Evolutionary conservation across 2,113 vertebrate species (phyloP).

Genomic region (Rynchops niger): DNA sequence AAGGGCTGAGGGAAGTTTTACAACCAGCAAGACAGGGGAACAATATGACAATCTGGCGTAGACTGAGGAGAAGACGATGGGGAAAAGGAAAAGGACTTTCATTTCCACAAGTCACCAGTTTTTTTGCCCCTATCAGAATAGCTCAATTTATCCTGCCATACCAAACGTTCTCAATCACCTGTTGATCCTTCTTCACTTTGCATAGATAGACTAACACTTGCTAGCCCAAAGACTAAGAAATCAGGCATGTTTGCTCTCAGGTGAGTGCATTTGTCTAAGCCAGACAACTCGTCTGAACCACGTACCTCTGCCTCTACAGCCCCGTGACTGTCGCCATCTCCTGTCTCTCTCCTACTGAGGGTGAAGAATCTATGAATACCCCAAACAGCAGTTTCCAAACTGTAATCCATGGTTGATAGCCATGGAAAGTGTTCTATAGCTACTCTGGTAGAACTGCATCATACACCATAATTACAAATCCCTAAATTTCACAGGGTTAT

Average conservation of each 20-base stretch:
- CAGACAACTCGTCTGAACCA: background rate
- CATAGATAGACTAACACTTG: background rate
- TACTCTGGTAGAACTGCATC: background rate
- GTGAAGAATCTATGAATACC: background rate
- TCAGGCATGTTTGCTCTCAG: background rate
- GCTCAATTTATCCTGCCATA: background rate
- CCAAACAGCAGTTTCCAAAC: background rate
- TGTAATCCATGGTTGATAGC: fast-evolving
- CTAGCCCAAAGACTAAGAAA: background rate
- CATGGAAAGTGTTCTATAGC: background rate
- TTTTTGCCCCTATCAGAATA: background rate
- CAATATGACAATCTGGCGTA: background rate
- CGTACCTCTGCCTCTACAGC: background rate
- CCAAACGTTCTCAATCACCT: background rate
- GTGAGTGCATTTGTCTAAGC: background rate
- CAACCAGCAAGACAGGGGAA: background rate
- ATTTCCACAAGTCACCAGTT: background rate
- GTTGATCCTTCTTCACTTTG: background rate
- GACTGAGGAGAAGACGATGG: background rate
- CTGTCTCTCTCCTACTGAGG: background rate
- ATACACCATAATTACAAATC: background rate
- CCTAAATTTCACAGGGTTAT: background rate
- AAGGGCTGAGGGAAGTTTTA: background rate
- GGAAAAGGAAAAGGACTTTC: background rate
- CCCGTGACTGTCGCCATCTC: background rate